These are phyloP conservation scores for Potamilus streckersoni DNA, from an alignment of 1,140 invertebrate genomes.

Conservation along the genomic window DNA sequence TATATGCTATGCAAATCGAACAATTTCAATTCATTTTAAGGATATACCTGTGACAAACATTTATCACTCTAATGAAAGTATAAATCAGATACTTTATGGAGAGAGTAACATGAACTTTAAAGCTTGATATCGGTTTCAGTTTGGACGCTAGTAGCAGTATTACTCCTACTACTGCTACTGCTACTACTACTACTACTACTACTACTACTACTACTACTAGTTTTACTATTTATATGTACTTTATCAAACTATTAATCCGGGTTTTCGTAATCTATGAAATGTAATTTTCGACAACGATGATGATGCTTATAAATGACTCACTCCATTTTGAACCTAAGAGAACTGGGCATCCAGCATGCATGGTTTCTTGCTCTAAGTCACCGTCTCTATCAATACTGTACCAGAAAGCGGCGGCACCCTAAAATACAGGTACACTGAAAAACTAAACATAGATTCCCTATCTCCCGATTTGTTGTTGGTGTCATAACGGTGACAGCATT, in stretches of 20 bases:
- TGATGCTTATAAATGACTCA: constrained; percentile 25
- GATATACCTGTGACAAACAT: too few species aligned
- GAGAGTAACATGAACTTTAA: too few species aligned
- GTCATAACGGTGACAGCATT: too few species aligned
- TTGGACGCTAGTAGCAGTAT: neutral
- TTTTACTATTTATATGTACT: neutral
- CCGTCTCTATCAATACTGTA: constrained; percentile 90
- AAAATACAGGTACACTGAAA: too few species aligned
- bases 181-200: neutral
- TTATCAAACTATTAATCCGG: neutral
- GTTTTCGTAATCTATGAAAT: neutral
- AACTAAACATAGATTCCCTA: too few species aligned
- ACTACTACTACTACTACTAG: neutral
- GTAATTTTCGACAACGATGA: neutral
- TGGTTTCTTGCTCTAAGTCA: constrained; percentile 88
- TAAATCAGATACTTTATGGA: too few species aligned
- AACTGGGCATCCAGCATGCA: constrained; percentile 97
- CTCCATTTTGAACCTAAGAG: constrained; percentile 95
- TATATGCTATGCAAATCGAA: too few species aligned
- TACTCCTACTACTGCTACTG: neutral
- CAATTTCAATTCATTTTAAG: too few species aligned
- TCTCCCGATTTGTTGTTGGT: too few species aligned
- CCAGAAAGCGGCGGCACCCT: constrained; percentile 87
- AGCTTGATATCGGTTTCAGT: neutral
- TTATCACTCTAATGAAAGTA: too few species aligned